Evolutionary conservation across 2,113 vertebrate genomes (phyloP).

Genomic region (Papio anubis): DNA sequence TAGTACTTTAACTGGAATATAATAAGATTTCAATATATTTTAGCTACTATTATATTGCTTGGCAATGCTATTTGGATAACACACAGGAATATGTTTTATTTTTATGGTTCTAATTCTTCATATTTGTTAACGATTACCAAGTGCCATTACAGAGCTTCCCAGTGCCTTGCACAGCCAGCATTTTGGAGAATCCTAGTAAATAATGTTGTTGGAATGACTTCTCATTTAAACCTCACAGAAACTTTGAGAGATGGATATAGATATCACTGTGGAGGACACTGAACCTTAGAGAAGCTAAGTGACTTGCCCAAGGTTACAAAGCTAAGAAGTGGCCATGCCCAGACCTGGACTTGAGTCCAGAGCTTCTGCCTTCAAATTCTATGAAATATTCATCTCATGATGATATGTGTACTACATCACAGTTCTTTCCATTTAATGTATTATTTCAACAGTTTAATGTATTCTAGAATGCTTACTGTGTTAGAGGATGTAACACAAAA

Average conservation of each 20-base stretch:
- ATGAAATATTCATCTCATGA: neutral
- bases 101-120: conserved; percentile 21
- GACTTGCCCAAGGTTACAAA: neutral
- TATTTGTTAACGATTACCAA: conserved; percentile 15
- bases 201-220: neutral
- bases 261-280: neutral
- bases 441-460: neutral
- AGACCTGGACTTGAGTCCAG: neutral
- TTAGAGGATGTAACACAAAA: neutral
- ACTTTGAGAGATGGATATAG: neutral
- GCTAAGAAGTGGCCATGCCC: neutral
- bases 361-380: neutral
- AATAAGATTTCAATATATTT: neutral
- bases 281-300: neutral
- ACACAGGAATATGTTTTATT: neutral
- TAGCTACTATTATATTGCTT: neutral
- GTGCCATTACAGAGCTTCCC: neutral
- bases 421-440: neutral
- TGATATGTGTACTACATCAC: neutral
- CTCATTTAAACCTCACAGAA: neutral
- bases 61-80: neutral
- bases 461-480: neutral
- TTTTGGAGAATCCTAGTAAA: neutral
- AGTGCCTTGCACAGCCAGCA: neutral
- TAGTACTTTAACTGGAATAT: neutral